Evolutionary conservation across 2,888 invertebrate genomes (phyloP).

Genomic region (Meta bourneti): DNA sequence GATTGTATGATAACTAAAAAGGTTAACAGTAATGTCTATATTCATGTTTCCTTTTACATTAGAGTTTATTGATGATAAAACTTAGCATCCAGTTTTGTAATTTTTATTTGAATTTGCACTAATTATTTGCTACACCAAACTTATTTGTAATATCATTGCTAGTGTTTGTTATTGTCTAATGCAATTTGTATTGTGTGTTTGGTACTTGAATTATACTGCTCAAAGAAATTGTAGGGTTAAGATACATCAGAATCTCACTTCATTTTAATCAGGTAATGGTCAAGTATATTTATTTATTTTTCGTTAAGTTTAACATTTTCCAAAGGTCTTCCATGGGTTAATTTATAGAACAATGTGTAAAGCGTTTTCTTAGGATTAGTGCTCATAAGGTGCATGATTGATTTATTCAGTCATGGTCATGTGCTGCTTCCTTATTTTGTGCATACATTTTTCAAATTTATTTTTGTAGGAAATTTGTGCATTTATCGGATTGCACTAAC

Average conservation of each 20-base stretch:
- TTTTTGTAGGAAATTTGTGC: too few species aligned
- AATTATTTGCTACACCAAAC: constrained; percentile 1
- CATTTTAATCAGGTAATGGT: constrained; percentile 22
- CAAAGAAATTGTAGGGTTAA: constrained; percentile 30
- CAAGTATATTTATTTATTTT: constrained; percentile 44
- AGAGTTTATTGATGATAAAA: too few species aligned
- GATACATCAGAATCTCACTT: constrained; percentile 34
- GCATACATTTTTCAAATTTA: background rate
- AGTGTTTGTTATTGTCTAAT: constrained; percentile 2
- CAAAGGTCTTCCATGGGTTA: constrained; percentile 19
- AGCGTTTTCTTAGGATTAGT: background rate
- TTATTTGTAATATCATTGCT: background rate
- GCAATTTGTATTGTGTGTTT: constrained; percentile 5
- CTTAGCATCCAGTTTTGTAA: constrained; percentile 21
- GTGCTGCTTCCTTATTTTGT: background rate
- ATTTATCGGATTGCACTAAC: too few species aligned
- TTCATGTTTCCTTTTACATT: too few species aligned
- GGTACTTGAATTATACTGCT: constrained; percentile 7
- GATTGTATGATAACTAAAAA: too few species aligned
- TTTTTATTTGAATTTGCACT: constrained; percentile 14
- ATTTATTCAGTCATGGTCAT: background rate
- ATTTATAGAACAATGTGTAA: background rate
- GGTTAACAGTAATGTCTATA: too few species aligned
- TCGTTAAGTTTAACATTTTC: constrained; percentile 39
- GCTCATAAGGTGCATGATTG: background rate